Base-by-base conservation (phyloP, 2,113 vertebrate species). In the Brachionichthys hirsutus region DNA sequence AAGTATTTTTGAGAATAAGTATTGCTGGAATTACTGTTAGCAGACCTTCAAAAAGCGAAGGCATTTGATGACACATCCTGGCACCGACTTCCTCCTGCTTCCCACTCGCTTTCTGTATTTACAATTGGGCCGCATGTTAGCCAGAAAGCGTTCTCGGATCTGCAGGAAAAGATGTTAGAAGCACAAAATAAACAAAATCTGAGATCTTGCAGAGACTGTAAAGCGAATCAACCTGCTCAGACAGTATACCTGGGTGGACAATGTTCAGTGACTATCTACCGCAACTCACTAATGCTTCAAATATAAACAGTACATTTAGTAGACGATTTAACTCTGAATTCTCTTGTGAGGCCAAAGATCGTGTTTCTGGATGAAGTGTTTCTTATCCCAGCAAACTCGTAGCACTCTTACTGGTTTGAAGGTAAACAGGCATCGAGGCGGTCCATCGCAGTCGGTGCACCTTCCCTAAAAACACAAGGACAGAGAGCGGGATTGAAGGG, bases 51-150 rank as follows among this genome's bases (percentile, higher is more conserved):
- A 55, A 1, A 12, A 0, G 4, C 52, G 70, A 18, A 89, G 45
- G 65, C 91, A 92, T 11, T 86, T 75, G 1, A 86, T 78, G 45
- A 24, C 1, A 44, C 92, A 92, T 38, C 92, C 92, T 0, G 12
- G 17, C n/a, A 84, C 62, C 0, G n/a, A 47, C 57, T 59, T 84
- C 74, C 70, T 86, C 59, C 40, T 70, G 15, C 1, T 2, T 35
- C 87, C 75, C 0, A 88, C 43, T 38, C 76, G 61, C 51, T 67
- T 88, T 56, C 75, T 85, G 79, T 67, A 90, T 38, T 12, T 76
- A 67, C 92, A 92, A 81, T 92, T 91, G 34, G 89, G 2, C 36
- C 34, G 57, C 90, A 92, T 91, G 52, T 87, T 87, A 40, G 34
- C 9, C 0, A 86, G 86, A 67, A 88, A 92, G 30, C 46, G 14